These are phyloP conservation scores for Ptychoptera albimana DNA, from an alignment of 2,888 invertebrate genomes.

Conservation along the genomic window DNA sequence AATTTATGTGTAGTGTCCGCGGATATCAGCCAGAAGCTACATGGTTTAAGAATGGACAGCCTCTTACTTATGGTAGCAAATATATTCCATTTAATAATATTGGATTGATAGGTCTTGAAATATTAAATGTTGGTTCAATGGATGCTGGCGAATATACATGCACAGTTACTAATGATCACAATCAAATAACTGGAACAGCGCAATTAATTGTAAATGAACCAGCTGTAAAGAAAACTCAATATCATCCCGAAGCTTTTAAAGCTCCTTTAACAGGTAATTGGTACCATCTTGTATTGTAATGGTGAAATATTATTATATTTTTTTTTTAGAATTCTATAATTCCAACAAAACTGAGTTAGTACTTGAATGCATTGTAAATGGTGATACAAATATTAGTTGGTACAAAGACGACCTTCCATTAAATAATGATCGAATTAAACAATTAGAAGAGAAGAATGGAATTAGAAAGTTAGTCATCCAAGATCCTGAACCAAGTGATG, in stretches of 20 bases:
- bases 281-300: not conserved
- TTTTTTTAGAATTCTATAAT: conserved; percentile 46
- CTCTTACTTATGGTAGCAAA: conserved; percentile 33
- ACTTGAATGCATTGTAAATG: conserved; percentile 34
- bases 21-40: conserved; percentile 52
- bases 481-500: conserved; percentile 48
- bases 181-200: conserved; percentile 47
- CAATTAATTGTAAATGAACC: conserved; percentile 39
- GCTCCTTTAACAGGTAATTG: conserved; percentile 21
- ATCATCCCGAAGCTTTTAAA: conserved; percentile 20
- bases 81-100: conserved; percentile 38
- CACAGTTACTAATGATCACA: conserved; percentile 55
- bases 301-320: not conserved
- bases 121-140: conserved; percentile 44
- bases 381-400: conserved; percentile 42
- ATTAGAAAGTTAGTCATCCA: conserved; percentile 51
- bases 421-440: conserved; percentile 41
- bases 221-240: conserved; percentile 4
- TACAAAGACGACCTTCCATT: conserved; percentile 46
- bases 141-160: conserved; percentile 70
- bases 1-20: conserved; percentile 61
- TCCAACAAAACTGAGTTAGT: conserved; percentile 30
- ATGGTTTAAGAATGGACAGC: conserved; percentile 56
- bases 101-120: conserved; percentile 58
- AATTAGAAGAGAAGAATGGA: conserved; percentile 53